phyloP scores from a whole-genome alignment of 2,888 invertebrate genomes.

The Tineola bisselliella region DNA sequence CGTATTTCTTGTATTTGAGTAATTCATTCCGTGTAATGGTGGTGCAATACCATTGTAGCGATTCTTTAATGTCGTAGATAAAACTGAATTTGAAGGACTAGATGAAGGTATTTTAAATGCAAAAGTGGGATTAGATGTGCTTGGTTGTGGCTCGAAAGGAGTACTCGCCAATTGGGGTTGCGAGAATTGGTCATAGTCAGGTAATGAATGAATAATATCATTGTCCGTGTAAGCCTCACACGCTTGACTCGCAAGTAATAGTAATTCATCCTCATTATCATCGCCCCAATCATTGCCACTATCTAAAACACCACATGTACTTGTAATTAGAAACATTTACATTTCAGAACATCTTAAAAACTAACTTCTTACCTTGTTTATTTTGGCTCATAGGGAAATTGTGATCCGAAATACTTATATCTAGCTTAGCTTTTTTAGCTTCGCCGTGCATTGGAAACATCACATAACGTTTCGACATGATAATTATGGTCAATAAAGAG shows the following conservation, averaged over 20 bases:
- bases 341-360: neutral
- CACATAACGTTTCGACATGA: conserved; percentile 48
- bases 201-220: conserved; percentile 25
- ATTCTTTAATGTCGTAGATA: conserved; percentile 38
- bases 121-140: conserved; percentile 38
- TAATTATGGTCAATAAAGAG: neutral
- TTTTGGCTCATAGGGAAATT: conserved; percentile 59
- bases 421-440: conserved; percentile 50
- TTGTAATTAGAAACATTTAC: neutral
- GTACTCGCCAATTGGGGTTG: conserved; percentile 50
- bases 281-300: conserved; percentile 48
- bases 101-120: conserved; percentile 43
- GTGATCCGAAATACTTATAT: conserved; percentile 49
- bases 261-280: conserved; percentile 56
- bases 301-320: too few species aligned
- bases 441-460: conserved; percentile 44
- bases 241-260: conserved; percentile 56
- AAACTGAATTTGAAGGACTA: conserved; percentile 25
- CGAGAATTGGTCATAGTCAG: conserved; percentile 47
- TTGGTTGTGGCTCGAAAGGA: conserved; percentile 29
- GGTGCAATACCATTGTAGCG: conserved; percentile 48
- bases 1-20: conserved; percentile 26
- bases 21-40: conserved; percentile 46
- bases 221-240: conserved; percentile 41
- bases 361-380: conserved; percentile 10